These are phyloP conservation scores for Lordiphosa andalusiaca DNA, from an alignment of 2,888 invertebrate genomes.

Conservation along the genomic window DNA sequence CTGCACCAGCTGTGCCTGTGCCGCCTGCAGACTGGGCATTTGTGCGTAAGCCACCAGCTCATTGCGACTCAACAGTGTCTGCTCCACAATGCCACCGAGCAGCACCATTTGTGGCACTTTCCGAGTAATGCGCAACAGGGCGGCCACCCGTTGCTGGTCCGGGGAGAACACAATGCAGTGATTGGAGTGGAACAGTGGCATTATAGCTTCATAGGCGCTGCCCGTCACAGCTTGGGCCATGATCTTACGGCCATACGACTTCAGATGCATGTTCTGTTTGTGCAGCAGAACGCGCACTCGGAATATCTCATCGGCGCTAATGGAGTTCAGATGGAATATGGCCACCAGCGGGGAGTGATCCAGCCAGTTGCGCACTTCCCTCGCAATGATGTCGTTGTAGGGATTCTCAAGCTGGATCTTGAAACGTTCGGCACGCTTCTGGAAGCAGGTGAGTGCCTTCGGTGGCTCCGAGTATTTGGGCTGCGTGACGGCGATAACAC, in stretches of 20 bases:
- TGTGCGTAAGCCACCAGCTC: slow-evolving; percentile 85
- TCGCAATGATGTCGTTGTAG: slow-evolving; percentile 87
- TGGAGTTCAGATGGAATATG: slow-evolving; percentile 87
- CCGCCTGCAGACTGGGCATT: slow-evolving; percentile 84
- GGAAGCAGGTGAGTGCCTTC: slow-evolving; percentile 82
- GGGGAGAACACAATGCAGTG: slow-evolving; percentile 87
- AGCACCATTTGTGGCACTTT: slow-evolving; percentile 87
- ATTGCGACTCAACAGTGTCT: slow-evolving; percentile 85
- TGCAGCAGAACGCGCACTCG: slow-evolving; percentile 84
- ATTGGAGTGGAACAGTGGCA: slow-evolving; percentile 84
- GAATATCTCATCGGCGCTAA: slow-evolving; percentile 84
- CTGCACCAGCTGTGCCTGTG: slow-evolving; percentile 86
- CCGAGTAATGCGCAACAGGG: slow-evolving; percentile 85
- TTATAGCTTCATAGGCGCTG: slow-evolving; percentile 85
- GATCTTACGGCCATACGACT: slow-evolving; percentile 85
- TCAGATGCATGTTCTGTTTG: slow-evolving; percentile 86
- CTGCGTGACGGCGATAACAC: slow-evolving; percentile 84
- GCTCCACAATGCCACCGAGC: slow-evolving; percentile 89
- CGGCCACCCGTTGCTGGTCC: slow-evolving; percentile 83
- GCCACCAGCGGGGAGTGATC: slow-evolving; percentile 86
- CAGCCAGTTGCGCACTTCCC: slow-evolving; percentile 86
- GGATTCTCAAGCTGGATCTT: slow-evolving; percentile 83
- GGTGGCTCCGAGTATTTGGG: slow-evolving; percentile 83
- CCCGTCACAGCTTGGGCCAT: slow-evolving; percentile 84
- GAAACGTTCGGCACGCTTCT: slow-evolving; percentile 62